A percentile compares a stretch with the other conserved stretches of the same genome.
Conservation (phyloP, 64 coral and sea anemone species). For the Cladopsammia gracilis region DNA sequence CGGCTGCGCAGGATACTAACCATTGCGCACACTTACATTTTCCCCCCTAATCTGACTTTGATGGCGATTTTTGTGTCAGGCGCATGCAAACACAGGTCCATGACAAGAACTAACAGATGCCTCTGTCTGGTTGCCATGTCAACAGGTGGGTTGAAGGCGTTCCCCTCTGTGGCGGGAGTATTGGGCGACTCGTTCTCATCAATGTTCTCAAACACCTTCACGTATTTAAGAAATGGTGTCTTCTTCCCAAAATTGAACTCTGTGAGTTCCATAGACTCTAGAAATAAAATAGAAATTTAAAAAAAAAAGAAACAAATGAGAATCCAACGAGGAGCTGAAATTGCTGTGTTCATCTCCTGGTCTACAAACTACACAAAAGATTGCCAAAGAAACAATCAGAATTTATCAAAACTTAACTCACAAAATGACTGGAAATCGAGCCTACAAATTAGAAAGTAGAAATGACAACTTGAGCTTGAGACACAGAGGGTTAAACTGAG, state of each 20-base stretch:
- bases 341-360: no score
- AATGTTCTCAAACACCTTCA: slow-evolving; percentile 93
- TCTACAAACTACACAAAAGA: no score
- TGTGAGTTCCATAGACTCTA: slow-evolving; percentile 91
- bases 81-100: slow-evolving; percentile 90
- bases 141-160: slow-evolving; percentile 64
- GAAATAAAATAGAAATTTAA: background rate
- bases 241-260: slow-evolving; percentile 93
- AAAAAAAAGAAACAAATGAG: background rate
- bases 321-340: no score
- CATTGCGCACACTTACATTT: slow-evolving; percentile 76
- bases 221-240: slow-evolving; percentile 91
- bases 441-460: no score
- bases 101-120: slow-evolving; percentile 87
- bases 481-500: no score
- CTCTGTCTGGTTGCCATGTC: slow-evolving; percentile 84
- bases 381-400: no score
- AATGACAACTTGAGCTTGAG: no score
- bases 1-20: background rate
- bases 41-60: slow-evolving; percentile 84
- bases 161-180: slow-evolving; percentile 70
- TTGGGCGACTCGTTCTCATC: slow-evolving; percentile 86
- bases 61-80: slow-evolving; percentile 91
- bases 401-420: no score
- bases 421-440: no score